phyloP scores from a whole-genome alignment of 2,113 vertebrate species.

The Acinonyx jubatus region DNA sequence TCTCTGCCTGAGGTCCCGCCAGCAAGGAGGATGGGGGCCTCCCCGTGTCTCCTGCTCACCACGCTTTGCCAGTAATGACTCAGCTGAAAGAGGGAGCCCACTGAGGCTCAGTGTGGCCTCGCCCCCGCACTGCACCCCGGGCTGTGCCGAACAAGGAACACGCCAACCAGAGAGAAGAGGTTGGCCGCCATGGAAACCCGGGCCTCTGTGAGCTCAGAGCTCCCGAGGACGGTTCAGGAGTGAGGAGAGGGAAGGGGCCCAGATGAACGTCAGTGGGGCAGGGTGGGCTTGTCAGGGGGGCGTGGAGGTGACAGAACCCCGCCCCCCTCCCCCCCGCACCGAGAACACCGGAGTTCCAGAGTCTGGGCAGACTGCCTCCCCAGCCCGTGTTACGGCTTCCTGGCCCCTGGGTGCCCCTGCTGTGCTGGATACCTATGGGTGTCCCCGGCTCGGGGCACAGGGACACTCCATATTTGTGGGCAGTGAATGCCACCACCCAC shows the following conservation, averaged over 20 bases:
- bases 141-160: too few species aligned
- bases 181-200: background rate
- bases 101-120: too few species aligned
- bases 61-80: background rate
- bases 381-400: rapidly evolving
- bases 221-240: background rate
- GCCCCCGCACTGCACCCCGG: rapidly evolving
- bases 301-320: rapidly evolving
- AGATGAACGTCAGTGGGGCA: rapidly evolving
- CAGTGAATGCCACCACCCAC: background rate
- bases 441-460: rapidly evolving
- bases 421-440: rapidly evolving
- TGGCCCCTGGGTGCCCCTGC: rapidly evolving
- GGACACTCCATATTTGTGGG: rapidly evolving
- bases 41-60: rapidly evolving
- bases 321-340: rapidly evolving
- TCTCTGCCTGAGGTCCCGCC: background rate
- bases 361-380: background rate
- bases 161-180: too few species aligned
- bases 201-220: background rate
- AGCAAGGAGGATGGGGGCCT: background rate
- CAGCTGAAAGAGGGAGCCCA: rapidly evolving
- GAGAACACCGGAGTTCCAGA: background rate
- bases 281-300: too few species aligned
- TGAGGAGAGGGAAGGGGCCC: rapidly evolving